These are phyloP conservation scores for Sialia sialis DNA, from an alignment of 2,113 vertebrate genomes.

Conservation along the genomic window DNA sequence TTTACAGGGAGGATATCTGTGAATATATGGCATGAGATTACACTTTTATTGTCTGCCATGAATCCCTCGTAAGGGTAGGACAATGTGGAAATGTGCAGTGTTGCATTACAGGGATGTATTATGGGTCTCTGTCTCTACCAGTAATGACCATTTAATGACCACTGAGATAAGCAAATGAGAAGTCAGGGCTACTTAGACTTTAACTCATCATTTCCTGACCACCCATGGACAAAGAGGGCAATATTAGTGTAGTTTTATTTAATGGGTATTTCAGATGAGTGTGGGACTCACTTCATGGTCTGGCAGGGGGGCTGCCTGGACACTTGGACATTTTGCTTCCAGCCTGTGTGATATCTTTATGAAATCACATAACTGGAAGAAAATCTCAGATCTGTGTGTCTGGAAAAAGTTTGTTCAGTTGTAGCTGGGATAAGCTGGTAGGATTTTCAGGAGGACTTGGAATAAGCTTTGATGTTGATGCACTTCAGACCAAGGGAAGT, in stretches of 20 bases:
- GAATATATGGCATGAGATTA: neutral
- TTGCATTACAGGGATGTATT: neutral
- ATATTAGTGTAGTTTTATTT: neutral
- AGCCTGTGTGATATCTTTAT: neutral
- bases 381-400: neutral
- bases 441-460: neutral
- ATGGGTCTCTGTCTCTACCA: neutral
- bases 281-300: accelerated
- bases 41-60: neutral
- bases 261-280: neutral
- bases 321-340: neutral
- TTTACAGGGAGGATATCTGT: neutral
- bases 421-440: neutral
- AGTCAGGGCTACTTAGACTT: neutral
- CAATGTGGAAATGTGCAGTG: neutral
- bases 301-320: neutral
- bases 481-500: neutral
- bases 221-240: neutral
- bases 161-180: neutral
- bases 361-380: neutral
- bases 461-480: neutral
- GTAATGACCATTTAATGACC: slow-evolving; percentile 15
- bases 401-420: neutral
- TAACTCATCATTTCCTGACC: neutral
- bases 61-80: neutral